These are phyloP conservation scores for Drosophila sulfurigaster DNA, from an alignment of 1,140 invertebrate species.

Conservation along the genomic window DNA sequence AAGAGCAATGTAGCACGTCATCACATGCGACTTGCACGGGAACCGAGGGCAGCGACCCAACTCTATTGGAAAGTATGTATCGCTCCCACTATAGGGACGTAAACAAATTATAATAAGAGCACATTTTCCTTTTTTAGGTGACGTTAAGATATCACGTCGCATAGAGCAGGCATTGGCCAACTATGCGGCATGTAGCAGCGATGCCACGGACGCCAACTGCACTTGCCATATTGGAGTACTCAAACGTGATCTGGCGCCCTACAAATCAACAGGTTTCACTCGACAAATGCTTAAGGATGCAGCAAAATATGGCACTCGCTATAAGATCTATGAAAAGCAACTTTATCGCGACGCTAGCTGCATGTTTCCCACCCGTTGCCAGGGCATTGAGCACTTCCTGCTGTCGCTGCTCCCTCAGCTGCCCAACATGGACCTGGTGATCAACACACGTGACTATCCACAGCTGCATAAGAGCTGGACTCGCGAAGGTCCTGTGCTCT, in stretches of 20 bases:
- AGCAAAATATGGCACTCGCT: conserved; percentile 88
- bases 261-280: conserved; percentile 88
- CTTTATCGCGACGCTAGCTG: conserved; percentile 94
- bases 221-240: conserved; percentile 89
- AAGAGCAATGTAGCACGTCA: conserved; percentile 14
- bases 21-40: background rate
- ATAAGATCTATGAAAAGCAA: conserved; percentile 90
- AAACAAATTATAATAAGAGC: background rate
- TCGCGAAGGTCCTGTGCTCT: conserved; percentile 91
- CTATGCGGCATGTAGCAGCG: conserved; percentile 54
- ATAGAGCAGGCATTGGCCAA: conserved; percentile 69
- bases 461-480: conserved; percentile 86
- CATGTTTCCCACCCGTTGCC: conserved; percentile 96
- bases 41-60: background rate
- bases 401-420: conserved; percentile 89
- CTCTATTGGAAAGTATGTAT: conserved; percentile 36
- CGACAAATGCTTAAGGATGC: conserved; percentile 88
- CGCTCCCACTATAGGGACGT: background rate
- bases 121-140: conserved; percentile 5
- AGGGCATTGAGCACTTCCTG: conserved; percentile 96
- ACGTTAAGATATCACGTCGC: conserved; percentile 49
- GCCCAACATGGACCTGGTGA: conserved; percentile 93
- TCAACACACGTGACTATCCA: conserved; percentile 97
- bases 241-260: conserved; percentile 89
- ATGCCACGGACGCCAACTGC: conserved; percentile 85